phyloP scores from a whole-genome alignment of 2,888 invertebrate species.

The Oasisia sp. region DNA sequence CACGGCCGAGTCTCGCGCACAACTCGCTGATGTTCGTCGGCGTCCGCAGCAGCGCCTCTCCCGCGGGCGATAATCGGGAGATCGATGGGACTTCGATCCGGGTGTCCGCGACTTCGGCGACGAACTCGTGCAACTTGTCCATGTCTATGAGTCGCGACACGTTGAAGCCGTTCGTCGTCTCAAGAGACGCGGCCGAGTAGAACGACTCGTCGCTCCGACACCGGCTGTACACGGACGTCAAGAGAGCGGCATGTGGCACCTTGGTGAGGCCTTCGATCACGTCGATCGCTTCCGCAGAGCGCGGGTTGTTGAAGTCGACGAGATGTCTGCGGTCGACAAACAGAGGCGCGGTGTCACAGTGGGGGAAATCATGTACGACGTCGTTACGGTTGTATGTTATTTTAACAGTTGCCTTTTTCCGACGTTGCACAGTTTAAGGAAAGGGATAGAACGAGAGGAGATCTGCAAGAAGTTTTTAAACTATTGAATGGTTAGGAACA shows the following conservation, averaged over 20 bases:
- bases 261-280: slow-evolving; percentile 20
- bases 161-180: slow-evolving; percentile 44
- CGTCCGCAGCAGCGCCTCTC: not conserved
- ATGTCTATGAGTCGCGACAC: slow-evolving; percentile 47
- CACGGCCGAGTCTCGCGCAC: not conserved
- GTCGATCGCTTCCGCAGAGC: slow-evolving; percentile 9
- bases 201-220: slow-evolving; percentile 19
- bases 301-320: slow-evolving; percentile 23
- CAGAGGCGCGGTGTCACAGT: not conserved
- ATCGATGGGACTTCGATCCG: slow-evolving; percentile 21
- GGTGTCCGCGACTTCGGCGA: slow-evolving; percentile 22
- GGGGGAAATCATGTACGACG: not conserved
- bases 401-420: too few relatives aligned
- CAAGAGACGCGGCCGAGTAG: not conserved
- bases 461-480: too few relatives aligned
- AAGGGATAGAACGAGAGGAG: too few relatives aligned
- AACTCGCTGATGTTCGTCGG: not conserved
- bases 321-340: slow-evolving; percentile 29
- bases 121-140: slow-evolving; percentile 35
- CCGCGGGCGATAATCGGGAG: not conserved
- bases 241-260: not conserved
- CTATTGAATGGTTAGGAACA: too few relatives aligned
- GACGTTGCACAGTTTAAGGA: too few relatives aligned
- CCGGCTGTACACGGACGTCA: not conserved
- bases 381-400: too few relatives aligned